Evolutionary conservation across 35 echinoderm and acorn worm species (phyloP).

Genomic region (Strongylocentrotus purpuratus): DNA sequence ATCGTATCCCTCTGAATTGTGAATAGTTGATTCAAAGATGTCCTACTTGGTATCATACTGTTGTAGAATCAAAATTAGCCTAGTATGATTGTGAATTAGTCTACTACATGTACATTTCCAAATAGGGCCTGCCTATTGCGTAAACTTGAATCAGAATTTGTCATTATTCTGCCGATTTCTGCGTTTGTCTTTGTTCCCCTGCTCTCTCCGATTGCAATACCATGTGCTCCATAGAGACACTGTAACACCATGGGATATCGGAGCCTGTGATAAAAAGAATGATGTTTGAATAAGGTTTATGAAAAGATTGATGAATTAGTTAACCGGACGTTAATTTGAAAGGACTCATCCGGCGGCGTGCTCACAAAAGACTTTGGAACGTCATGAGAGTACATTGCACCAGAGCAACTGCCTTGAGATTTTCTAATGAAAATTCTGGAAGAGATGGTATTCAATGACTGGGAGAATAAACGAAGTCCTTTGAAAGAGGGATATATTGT

Average conservation of each 20-base stretch:
- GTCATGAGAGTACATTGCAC: not conserved
- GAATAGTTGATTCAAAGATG: too few species aligned
- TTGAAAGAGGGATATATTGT: not conserved
- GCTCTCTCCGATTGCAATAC: not conserved
- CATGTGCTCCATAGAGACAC: constrained; percentile 8
- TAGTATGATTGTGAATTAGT: too few species aligned
- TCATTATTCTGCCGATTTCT: not conserved
- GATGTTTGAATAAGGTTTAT: constrained; percentile 24
- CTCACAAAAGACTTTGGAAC: not conserved
- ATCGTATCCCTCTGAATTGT: not conserved
- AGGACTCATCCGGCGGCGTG: not conserved
- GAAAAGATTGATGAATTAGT: constrained; percentile 33
- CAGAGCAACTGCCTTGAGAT: not conserved
- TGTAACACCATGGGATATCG: not conserved
- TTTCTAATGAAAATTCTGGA: not conserved
- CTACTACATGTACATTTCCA: not conserved
- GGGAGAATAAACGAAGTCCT: not conserved
- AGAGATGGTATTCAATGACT: not conserved
- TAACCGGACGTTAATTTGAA: constrained; percentile 23
- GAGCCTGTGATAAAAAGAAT: not conserved
- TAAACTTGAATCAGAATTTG: constrained; percentile 4
- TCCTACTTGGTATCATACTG: too few species aligned
- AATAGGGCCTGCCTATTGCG: not conserved
- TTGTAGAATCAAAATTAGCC: too few species aligned
- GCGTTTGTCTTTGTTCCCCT: not conserved